Evolutionary conservation across 2,113 vertebrate genomes (phyloP).

Genomic region (Heteronetta atricapilla): DNA sequence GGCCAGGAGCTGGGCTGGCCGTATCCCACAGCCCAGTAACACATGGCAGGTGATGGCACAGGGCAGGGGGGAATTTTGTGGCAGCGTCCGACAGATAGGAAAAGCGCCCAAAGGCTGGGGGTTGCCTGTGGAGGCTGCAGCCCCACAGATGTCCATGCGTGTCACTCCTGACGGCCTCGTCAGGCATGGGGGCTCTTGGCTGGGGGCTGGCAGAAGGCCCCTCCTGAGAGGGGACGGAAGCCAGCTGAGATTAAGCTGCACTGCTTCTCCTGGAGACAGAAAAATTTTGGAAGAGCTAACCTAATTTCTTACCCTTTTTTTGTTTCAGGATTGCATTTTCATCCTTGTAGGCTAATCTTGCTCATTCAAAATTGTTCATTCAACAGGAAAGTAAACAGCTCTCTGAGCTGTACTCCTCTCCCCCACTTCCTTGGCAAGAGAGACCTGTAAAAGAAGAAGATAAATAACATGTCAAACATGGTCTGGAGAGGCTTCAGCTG

Average conservation of each 20-base stretch:
- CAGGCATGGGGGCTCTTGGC: neutral
- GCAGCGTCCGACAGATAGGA: neutral
- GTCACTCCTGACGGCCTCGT: neutral
- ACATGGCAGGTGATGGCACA: neutral
- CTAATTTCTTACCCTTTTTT: slow-evolving; percentile 62
- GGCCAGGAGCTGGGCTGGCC: neutral
- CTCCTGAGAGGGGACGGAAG: neutral
- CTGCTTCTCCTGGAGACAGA: slow-evolving; percentile 24
- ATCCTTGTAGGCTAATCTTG: slow-evolving; percentile 59
- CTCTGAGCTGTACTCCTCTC: slow-evolving; percentile 52
- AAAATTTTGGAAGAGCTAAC: slow-evolving; percentile 49
- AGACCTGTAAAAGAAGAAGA: slow-evolving; percentile 70
- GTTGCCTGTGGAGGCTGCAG: neutral
- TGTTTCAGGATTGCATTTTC: slow-evolving; percentile 30
- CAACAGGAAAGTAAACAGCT: slow-evolving; percentile 65
- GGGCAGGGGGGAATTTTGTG: neutral
- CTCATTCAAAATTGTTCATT: slow-evolving; percentile 67
- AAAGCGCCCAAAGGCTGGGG: neutral
- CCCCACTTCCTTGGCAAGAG: slow-evolving; percentile 62
- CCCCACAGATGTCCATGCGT: neutral
- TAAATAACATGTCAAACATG: slow-evolving; percentile 71
- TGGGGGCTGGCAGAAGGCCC: neutral
- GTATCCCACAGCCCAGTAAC: neutral
- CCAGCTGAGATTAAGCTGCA: slow-evolving; percentile 34
- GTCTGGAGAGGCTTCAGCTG: slow-evolving; percentile 69